These are phyloP conservation scores for Toxotes chatareus DNA, from an alignment of 2,113 vertebrate genomes.

Conservation along the genomic window DNA sequence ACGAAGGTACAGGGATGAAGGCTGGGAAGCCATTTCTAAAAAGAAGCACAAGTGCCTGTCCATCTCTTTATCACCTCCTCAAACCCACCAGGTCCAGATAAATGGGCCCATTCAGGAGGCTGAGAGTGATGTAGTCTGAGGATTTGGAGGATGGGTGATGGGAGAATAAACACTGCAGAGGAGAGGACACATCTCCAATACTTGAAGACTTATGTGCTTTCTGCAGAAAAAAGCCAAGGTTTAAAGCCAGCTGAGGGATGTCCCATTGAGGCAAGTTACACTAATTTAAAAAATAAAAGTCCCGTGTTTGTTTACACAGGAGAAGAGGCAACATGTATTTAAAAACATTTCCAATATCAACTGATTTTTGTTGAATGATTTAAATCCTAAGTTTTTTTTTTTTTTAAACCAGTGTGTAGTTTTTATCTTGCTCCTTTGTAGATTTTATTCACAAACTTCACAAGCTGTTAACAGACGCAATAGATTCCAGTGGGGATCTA, in stretches of 20 bases:
- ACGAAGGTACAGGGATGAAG: slow-evolving; percentile 12
- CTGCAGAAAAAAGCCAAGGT: not conserved
- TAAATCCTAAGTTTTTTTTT: too few relatives aligned
- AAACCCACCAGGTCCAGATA: slow-evolving; percentile 17
- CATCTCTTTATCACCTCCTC: slow-evolving; percentile 32
- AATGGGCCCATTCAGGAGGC: slow-evolving; percentile 11
- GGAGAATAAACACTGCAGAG: not conserved
- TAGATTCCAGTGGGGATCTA: too few relatives aligned
- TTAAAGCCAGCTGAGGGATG: not conserved
- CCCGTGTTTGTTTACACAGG: not conserved
- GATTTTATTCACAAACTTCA: too few relatives aligned
- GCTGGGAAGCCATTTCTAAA: slow-evolving; percentile 39
- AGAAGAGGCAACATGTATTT: not conserved
- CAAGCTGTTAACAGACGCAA: too few relatives aligned
- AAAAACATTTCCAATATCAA: too few relatives aligned
- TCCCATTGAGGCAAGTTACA: not conserved
- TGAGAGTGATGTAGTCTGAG: slow-evolving; percentile 12
- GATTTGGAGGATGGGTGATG: not conserved
- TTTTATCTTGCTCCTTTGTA: too few relatives aligned
- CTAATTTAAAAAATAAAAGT: not conserved
- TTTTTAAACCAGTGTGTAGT: too few relatives aligned
- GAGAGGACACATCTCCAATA: not conserved
- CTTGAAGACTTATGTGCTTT: not conserved
- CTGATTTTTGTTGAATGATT: too few relatives aligned
- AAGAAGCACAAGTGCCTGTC: slow-evolving; percentile 19